Percentiles rank a stretch among this genome's conserved stretches.
Evolutionary conservation across 1,140 invertebrate genomes (phyloP).

Genomic region (Holcopasites calliopsidis): DNA sequence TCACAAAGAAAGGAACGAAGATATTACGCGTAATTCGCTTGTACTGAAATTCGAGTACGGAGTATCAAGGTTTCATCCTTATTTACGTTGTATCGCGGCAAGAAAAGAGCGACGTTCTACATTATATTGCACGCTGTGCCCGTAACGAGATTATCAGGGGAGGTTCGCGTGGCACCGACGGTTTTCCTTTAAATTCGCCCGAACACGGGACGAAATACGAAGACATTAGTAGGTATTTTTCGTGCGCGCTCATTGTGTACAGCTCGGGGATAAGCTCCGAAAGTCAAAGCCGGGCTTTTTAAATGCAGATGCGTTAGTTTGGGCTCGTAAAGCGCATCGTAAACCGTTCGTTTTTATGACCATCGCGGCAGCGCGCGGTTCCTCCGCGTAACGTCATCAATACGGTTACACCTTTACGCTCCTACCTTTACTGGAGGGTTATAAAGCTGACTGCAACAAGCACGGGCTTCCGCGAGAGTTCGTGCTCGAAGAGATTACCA

Average conservation of each 20-base stretch:
- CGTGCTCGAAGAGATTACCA: no score
- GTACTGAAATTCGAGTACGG: background rate
- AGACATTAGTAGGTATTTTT: background rate
- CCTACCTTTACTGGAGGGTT: no score
- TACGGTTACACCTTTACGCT: background rate
- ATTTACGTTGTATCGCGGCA: background rate
- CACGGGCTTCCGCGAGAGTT: no score
- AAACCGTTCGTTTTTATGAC: slow-evolving; percentile 22
- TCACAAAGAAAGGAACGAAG: background rate
- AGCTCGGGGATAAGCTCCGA: background rate
- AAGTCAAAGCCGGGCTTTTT: background rate
- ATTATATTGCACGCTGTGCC: background rate
- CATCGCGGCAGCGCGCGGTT: background rate
- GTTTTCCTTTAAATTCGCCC: slow-evolving; percentile 7
- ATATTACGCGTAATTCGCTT: no score
- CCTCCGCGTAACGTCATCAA: slow-evolving; percentile 18
- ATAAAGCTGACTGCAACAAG: background rate
- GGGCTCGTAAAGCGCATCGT: slow-evolving; percentile 15
- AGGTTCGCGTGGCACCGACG: background rate
- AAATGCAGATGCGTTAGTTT: slow-evolving; percentile 21
- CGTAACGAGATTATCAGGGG: background rate
- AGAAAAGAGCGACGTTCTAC: background rate
- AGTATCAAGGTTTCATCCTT: background rate
- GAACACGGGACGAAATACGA: background rate
- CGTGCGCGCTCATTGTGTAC: background rate